phyloP scores from a whole-genome alignment of 1,140 invertebrate species.

The Amyelois transitella region DNA sequence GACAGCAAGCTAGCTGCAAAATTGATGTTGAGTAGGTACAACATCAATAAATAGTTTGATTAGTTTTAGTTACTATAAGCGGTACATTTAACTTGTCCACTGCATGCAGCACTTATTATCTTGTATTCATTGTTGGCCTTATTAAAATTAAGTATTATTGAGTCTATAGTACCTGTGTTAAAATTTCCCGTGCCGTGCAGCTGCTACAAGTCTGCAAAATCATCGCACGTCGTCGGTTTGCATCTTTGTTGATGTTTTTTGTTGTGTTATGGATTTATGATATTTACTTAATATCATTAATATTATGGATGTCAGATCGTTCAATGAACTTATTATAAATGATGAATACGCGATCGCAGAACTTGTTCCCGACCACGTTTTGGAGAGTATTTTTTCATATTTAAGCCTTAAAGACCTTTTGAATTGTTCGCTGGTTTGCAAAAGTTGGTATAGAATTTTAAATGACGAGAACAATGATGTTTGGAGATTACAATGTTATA shows the following conservation, averaged over 20 bases:
- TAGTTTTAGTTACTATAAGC: too few relatives aligned
- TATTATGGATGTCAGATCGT: slow-evolving; percentile 12
- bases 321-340: slow-evolving; percentile 1
- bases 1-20: too few relatives aligned
- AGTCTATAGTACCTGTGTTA: too few relatives aligned
- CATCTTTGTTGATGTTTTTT: not conserved
- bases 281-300: slow-evolving; percentile 14
- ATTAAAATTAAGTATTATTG: too few relatives aligned
- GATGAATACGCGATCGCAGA: slow-evolving; percentile 47
- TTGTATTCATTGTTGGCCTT: too few relatives aligned
- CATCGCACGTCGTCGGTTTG: too few relatives aligned
- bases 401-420: slow-evolving; percentile 89
- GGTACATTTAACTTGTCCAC: too few relatives aligned
- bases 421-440: slow-evolving; percentile 94
- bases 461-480: slow-evolving; percentile 96
- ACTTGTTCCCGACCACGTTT: slow-evolving; percentile 78
- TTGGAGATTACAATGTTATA: slow-evolving; percentile 93
- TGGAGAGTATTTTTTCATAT: slow-evolving; percentile 96
- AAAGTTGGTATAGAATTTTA: slow-evolving; percentile 92
- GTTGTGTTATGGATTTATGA: slow-evolving; percentile 14
- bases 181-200: not conserved
- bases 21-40: too few relatives aligned
- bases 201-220: not conserved
- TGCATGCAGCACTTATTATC: too few relatives aligned
- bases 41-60: too few relatives aligned